Base-by-base conservation (phyloP, 2,113 vertebrate genomes). In the Xyrauchen texanus region DNA sequence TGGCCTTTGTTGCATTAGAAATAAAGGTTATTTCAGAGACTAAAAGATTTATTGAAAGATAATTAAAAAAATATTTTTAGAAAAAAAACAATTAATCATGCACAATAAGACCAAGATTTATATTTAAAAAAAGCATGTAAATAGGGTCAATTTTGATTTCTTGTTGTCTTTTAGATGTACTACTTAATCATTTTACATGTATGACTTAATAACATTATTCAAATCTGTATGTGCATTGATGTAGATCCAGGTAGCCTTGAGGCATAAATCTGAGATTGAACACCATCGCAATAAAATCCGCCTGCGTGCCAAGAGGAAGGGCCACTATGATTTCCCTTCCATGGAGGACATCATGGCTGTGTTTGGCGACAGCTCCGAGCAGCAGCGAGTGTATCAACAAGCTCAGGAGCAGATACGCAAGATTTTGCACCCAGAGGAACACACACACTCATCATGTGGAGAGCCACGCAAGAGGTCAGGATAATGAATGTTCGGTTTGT, bases 381-480 rank as follows among this genome's bases (percentile, higher is more conserved):
- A 95, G 0, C 96, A 96, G 84, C 92, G 95, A 4, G 94, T 98
- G 68, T 98, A 98, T 71, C 95, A 96, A 82, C 93, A 96, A 61
- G 96, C 96, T 7, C 96, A 98, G 70, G 95, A 98, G 93, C 96
- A 98, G 90, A 97, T 99, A 81, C 97, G 98, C 91, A 96, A 95
- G 90, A 97, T 99, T 85, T 92, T 98, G 81, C 95, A 97, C 86
- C 92, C 94, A 5, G 93, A 95, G 4, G 87, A 88, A 78, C 96
- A 10, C 92, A 93, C 0, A 92, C 93, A 58, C 93, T 96, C 88
- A 89, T 93, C 79, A 2, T 76, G 80, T 2, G 67, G 76, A 55
- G 95, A 97, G 77, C 94, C 95, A 82, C 91, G 95, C 80, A 96
- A 93, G 87, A 96, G 96, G 91, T 92, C 44, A 86, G 84, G 5